Evolutionary conservation across 2,888 invertebrate species (phyloP).

Genomic region (Lasioglossum lativentre): DNA sequence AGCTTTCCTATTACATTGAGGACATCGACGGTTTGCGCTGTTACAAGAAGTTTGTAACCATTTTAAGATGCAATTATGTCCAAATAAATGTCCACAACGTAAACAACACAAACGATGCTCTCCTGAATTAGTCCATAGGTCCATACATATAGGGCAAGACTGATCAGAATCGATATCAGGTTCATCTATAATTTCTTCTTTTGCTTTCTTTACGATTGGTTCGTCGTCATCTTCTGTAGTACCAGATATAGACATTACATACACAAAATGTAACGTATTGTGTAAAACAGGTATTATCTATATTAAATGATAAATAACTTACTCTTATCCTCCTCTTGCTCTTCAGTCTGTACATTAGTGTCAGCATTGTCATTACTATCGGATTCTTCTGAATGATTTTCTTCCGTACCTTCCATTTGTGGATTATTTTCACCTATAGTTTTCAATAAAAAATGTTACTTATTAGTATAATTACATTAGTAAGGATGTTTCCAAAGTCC

Average conservation of each 20-base stretch:
- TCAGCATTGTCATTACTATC: conserved; percentile 35
- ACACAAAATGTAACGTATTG: neutral
- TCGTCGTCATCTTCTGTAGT: conserved; percentile 35
- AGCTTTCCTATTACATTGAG: conserved; percentile 94
- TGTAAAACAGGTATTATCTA: neutral
- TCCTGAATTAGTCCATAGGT: conserved; percentile 94
- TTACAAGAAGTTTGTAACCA: conserved; percentile 88
- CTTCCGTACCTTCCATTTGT: conserved; percentile 42
- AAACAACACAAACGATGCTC: conserved; percentile 94
- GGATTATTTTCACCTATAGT: conserved; percentile 31
- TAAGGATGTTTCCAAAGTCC: neutral
- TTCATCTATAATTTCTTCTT: conserved; percentile 59
- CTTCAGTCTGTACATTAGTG: conserved; percentile 21
- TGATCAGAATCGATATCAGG: conserved; percentile 87
- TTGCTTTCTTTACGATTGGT: conserved; percentile 26
- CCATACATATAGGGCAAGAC: conserved; percentile 95
- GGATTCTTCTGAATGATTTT: conserved; percentile 34
- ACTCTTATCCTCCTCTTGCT: conserved; percentile 22
- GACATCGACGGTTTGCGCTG: conserved; percentile 89
- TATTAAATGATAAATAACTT: neutral
- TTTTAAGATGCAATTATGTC: conserved; percentile 90
- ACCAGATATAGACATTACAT: neutral
- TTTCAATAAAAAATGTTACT: conserved; percentile 16
- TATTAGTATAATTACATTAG: neutral
- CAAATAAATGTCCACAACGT: conserved; percentile 97